Percentiles rank a stretch among this genome's conserved stretches.
Conservation (phyloP, 2,797 vertebrate genomes). For the Semaprochilodus insignis region DNA sequence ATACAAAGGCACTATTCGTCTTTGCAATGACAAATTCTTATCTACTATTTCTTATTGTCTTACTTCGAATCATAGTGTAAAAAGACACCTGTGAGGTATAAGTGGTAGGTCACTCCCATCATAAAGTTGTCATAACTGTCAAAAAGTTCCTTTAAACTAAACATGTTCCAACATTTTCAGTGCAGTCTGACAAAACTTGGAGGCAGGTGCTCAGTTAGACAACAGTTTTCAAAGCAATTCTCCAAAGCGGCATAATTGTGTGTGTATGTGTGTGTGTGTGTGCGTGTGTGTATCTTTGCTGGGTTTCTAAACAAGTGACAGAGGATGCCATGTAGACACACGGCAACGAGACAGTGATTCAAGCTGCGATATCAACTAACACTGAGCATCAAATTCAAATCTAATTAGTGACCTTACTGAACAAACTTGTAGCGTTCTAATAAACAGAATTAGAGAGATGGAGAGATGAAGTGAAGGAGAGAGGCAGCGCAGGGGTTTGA, state of each 20-base stretch:
- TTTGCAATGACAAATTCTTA: too few species aligned
- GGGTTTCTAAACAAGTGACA: constrained; percentile 41
- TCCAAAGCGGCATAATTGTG: constrained; percentile 31
- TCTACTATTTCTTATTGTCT: too few species aligned
- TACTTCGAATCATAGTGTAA: not conserved
- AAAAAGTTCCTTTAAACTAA: not conserved
- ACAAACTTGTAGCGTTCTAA: not conserved
- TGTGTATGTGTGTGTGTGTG: constrained; percentile 33
- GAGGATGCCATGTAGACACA: constrained; percentile 65
- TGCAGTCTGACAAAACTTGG: not conserved
- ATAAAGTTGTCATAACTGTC: not conserved
- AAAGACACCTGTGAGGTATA: not conserved
- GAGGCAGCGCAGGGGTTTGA: constrained; percentile 8
- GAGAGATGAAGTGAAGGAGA: constrained; percentile 4
- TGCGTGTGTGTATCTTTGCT: not conserved
- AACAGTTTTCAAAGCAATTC: constrained; percentile 55
- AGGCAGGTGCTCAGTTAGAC: not conserved
- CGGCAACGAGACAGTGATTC: constrained; percentile 77
- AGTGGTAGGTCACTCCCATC: not conserved
- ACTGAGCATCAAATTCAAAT: constrained; percentile 60
- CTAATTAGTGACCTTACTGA: constrained; percentile 52
- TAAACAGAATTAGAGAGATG: constrained; percentile 24
- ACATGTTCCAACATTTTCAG: not conserved
- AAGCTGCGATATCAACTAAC: constrained; percentile 72
- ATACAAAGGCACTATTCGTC: too few species aligned